These are phyloP conservation scores for Petromus typicus DNA, from an alignment of 2,113 vertebrate genomes.

Conservation along the genomic window DNA sequence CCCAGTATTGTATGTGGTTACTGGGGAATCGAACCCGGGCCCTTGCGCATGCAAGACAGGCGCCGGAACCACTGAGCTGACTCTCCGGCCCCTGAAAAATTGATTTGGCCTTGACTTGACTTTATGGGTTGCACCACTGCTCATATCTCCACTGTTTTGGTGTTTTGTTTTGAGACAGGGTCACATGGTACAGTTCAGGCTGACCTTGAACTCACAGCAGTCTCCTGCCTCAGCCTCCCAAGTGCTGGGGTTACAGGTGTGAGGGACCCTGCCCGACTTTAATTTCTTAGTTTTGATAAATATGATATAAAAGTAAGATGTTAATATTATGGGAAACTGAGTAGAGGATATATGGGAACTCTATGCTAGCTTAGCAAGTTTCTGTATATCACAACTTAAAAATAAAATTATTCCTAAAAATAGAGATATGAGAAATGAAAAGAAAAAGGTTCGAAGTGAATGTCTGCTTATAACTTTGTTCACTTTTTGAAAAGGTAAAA, in stretches of 20 bases:
- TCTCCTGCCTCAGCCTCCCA: not conserved
- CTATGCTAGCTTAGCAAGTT: not conserved
- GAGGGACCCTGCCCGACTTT: not conserved
- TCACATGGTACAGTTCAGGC: not conserved
- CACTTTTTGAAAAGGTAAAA: conserved; percentile 30
- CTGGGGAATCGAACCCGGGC: too few species aligned
- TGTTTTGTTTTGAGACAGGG: not conserved
- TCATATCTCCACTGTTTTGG: not conserved
- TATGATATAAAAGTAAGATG: not conserved
- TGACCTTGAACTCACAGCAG: not conserved
- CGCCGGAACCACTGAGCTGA: too few species aligned
- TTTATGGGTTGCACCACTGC: not conserved
- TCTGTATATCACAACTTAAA: conserved; percentile 30
- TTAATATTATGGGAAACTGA: not conserved
- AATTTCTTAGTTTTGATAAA: conserved; percentile 51
- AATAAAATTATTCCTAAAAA: not conserved
- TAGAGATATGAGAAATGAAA: not conserved
- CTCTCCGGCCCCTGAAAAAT: too few species aligned
- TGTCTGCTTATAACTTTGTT: not conserved
- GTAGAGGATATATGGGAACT: not conserved
- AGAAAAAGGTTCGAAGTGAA: not conserved
- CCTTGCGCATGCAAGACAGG: too few species aligned
- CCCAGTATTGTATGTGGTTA: too few species aligned
- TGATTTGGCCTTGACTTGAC: not conserved
- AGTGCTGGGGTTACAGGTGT: not conserved